These are phyloP conservation scores for Jaculus jaculus DNA, from an alignment of 2,113 vertebrate species.

Conservation along the genomic window DNA sequence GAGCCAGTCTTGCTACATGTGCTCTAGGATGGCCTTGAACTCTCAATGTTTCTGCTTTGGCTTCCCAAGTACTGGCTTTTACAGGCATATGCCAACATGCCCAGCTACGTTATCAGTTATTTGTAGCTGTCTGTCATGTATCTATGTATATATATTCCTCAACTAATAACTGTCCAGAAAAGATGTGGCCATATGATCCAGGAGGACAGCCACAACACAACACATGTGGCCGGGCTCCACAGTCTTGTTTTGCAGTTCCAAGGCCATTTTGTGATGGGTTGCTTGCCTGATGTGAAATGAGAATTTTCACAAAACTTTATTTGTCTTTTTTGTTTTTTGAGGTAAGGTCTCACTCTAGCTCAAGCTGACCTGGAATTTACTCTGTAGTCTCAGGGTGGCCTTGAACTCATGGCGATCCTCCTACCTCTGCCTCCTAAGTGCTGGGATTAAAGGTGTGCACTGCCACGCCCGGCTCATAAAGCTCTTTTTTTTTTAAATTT, in stretches of 20 bases:
- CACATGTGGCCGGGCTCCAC: too few relatives aligned
- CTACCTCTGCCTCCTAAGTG: too few relatives aligned
- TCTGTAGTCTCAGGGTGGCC: too few relatives aligned
- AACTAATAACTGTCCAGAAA: not conserved
- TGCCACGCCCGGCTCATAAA: too few relatives aligned
- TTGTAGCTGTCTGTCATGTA: not conserved
- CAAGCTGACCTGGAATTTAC: too few relatives aligned
- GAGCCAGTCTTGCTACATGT: not conserved
- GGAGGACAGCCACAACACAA: not conserved
- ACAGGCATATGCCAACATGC: not conserved
- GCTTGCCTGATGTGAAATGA: not conserved
- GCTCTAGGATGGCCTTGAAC: not conserved
- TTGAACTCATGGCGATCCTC: too few relatives aligned
- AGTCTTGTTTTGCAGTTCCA: not conserved
- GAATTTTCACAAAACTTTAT: conserved; percentile 5
- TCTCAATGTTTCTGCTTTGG: too few relatives aligned
- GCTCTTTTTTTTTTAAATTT: too few relatives aligned
- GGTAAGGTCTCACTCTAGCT: too few relatives aligned
- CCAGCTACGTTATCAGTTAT: not conserved
- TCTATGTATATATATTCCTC: not conserved
- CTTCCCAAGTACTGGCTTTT: not conserved
- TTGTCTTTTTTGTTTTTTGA: too few relatives aligned
- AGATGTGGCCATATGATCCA: not conserved
- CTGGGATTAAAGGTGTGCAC: too few relatives aligned
- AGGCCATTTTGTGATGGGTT: not conserved